Evolutionary conservation across 2,888 invertebrate species (phyloP).

Genomic region (Perdita meconis): DNA sequence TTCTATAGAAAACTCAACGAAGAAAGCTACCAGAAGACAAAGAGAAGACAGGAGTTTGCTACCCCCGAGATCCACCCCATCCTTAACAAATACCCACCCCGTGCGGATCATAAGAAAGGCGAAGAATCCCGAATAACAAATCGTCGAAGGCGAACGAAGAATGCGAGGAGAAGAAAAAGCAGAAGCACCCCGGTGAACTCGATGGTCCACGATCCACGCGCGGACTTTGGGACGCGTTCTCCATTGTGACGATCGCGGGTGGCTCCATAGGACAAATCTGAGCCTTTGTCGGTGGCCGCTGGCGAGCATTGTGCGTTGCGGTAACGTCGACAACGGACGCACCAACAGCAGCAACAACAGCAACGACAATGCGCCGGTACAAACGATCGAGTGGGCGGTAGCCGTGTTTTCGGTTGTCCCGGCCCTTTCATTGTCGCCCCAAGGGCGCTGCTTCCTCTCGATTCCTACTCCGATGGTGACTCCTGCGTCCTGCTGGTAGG

Average conservation of each 20-base stretch:
- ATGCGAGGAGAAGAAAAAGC: conserved; percentile 11
- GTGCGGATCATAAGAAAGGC: neutral
- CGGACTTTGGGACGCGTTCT: conserved; percentile 43
- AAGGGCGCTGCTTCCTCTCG: conserved; percentile 53
- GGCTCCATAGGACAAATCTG: conserved; percentile 72
- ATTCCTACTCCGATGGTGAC: conserved; percentile 58
- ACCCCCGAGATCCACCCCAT: neutral
- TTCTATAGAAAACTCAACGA: no score
- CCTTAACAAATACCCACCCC: neutral
- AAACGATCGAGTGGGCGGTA: conserved; percentile 76
- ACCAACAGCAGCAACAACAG: conserved; percentile 61
- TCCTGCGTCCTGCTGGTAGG: conserved; percentile 72
- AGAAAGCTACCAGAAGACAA: neutral
- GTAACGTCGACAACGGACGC: conserved; percentile 59
- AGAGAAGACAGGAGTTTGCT: neutral
- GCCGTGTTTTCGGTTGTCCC: conserved; percentile 75
- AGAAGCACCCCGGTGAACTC: conserved; percentile 28
- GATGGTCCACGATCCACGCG: conserved; percentile 65
- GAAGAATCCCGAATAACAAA: neutral
- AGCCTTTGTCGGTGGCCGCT: conserved; percentile 69
- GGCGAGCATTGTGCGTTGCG: conserved; percentile 63
- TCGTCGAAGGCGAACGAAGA: conserved; percentile 1
- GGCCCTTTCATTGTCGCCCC: conserved; percentile 64
- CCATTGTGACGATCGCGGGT: conserved; percentile 63
- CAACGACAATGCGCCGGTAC: conserved; percentile 66